phyloP scores from a whole-genome alignment of 2,113 vertebrate genomes.

The Sinosuthora webbiana region DNA sequence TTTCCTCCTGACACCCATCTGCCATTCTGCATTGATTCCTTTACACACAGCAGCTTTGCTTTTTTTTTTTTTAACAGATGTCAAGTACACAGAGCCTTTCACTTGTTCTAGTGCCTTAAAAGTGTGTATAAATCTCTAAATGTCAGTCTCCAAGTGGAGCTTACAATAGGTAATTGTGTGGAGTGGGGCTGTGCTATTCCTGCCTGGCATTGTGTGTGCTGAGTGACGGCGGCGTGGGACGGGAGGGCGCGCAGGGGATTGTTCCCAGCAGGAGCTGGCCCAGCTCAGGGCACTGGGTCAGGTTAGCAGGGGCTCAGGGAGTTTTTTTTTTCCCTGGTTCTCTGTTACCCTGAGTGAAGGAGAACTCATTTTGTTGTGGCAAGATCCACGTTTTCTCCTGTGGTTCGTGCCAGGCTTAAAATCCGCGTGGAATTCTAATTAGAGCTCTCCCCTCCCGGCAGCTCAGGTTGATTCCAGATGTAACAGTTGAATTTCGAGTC shows the following conservation, averaged over 20 bases:
- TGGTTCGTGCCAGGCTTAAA: not conserved
- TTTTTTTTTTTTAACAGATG: not conserved
- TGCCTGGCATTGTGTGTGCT: not conserved
- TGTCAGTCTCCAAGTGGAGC: not conserved
- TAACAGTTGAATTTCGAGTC: not conserved
- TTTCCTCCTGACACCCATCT: not conserved
- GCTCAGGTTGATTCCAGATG: not conserved
- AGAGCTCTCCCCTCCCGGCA: not conserved
- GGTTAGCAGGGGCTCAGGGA: not conserved
- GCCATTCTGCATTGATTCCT: not conserved
- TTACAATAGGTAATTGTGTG: not conserved
- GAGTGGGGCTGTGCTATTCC: constrained; percentile 6
- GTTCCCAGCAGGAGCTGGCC: not conserved
- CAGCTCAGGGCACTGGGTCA: not conserved
- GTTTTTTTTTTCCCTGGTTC: not conserved
- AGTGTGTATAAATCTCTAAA: not conserved
- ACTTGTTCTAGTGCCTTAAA: not conserved
- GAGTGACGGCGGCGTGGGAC: not conserved
- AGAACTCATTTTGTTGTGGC: not conserved
- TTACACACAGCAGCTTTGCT: not conserved
- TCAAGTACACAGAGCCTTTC: not conserved
- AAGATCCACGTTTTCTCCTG: not conserved
- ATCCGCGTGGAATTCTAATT: not conserved
- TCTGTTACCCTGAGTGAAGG: not conserved
- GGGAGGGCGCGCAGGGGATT: not conserved